phyloP scores from a whole-genome alignment of 2,888 invertebrate genomes.

The Hydriomena furcata region DNA sequence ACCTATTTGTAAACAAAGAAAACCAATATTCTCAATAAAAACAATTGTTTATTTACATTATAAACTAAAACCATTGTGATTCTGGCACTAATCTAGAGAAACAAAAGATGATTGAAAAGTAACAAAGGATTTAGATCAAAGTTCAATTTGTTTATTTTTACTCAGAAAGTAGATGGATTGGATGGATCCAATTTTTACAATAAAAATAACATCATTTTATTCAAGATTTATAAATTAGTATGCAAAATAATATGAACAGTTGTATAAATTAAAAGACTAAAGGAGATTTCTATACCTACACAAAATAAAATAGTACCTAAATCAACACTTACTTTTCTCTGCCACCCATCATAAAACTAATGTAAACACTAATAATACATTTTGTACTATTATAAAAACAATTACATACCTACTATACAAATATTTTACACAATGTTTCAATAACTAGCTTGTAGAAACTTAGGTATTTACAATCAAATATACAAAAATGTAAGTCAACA shows the following conservation, averaged over 20 bases:
- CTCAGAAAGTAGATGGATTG: neutral
- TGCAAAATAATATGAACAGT: slow-evolving; percentile 9
- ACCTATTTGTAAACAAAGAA: slow-evolving; percentile 4
- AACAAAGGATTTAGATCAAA: slow-evolving; percentile 9
- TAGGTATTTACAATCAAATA: slow-evolving; percentile 36
- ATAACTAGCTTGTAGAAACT: slow-evolving; percentile 35
- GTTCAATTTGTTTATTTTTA: slow-evolving; percentile 1
- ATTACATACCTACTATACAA: slow-evolving; percentile 35
- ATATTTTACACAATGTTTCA: slow-evolving; percentile 18
- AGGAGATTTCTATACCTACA: slow-evolving; percentile 17
- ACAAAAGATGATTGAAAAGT: slow-evolving; percentile 17
- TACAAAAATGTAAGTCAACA: slow-evolving; percentile 40
- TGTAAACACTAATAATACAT: slow-evolving; percentile 3
- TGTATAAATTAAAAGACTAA: slow-evolving; percentile 22
- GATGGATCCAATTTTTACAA: neutral
- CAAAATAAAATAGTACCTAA: slow-evolving; percentile 2
- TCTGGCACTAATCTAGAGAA: slow-evolving; percentile 29
- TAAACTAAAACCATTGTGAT: slow-evolving; percentile 37
- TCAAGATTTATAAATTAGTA: slow-evolving; percentile 17
- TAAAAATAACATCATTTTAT: slow-evolving; percentile 14
- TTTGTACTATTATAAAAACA: slow-evolving; percentile 29
- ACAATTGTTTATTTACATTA: slow-evolving; percentile 44
- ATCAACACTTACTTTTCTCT: slow-evolving; percentile 3
- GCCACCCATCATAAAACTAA: slow-evolving; percentile 7
- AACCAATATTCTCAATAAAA: slow-evolving; percentile 30